Evolutionary conservation across 2,888 invertebrate species (phyloP).

Genomic region (Heteropelma amictum): DNA sequence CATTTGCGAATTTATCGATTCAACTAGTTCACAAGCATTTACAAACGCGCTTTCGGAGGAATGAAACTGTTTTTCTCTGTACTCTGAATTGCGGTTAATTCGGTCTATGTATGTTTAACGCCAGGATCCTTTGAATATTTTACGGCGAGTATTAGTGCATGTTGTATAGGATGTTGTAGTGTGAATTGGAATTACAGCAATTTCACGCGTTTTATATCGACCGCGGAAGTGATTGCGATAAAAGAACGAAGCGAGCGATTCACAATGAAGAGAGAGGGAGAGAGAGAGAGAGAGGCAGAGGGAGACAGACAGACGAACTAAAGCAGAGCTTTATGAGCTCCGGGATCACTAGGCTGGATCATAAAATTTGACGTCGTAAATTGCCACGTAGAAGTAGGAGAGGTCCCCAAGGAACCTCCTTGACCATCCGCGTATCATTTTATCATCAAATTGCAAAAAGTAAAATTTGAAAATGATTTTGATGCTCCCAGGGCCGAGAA

Average conservation of each 20-base stretch:
- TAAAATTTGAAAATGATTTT: too few species aligned
- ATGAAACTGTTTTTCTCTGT: constrained; percentile 7
- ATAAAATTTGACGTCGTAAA: constrained; percentile 39
- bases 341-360: constrained; percentile 5
- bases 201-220: too few species aligned
- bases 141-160: too few species aligned
- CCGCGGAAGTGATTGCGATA: not conserved
- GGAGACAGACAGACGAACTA: not conserved
- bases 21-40: constrained; percentile 14
- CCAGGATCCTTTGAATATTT: too few species aligned
- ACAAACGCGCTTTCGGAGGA: not conserved
- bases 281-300: not conserved
- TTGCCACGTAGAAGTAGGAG: constrained; percentile 21
- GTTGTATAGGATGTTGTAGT: too few species aligned
- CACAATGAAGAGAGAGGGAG: not conserved
- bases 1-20: constrained; percentile 23
- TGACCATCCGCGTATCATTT: too few species aligned
- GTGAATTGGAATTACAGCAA: too few species aligned
- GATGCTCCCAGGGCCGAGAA: too few species aligned
- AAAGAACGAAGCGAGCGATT: too few species aligned
- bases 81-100: constrained; percentile 16
- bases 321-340: constrained; percentile 18
- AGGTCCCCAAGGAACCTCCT: too few species aligned
- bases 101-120: constrained; percentile 5
- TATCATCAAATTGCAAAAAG: too few species aligned